Evolutionary conservation across 1,140 invertebrate species (phyloP), one percentile per base, ranked within the genome.

Genomic region (Whitmania pigra): DNA sequence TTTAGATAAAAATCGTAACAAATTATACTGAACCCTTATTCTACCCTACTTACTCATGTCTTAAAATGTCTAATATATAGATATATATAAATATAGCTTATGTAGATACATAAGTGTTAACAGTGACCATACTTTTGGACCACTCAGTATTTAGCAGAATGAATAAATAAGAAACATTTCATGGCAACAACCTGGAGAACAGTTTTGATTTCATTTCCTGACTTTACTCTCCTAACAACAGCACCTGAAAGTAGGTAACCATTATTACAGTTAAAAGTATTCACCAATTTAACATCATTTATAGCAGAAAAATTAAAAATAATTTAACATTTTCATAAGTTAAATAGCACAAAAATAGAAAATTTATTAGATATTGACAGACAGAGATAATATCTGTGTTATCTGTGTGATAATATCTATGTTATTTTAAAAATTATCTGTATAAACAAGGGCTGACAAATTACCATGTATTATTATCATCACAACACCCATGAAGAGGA

Each of bases 381-480:
- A 67, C 66, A 67, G 29, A n/a, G 11, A 20, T 31, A 17, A 63
- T 7, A 63, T 49, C 15, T 5, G 13, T 49, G 0, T 49, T 49
- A 49, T 49, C 9, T 49, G n/a, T 67, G 31, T 29, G 5, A 29
- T 31, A 17, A 63, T 7, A 63, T 49, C 15, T 5, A 49, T 49
- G 0, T 49, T 49, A 49, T 49, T 17, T 49, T 49, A 1, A 11
- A 15, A 49, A 49, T 15, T 49, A 17, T 17, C 13, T 11, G 9
- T 17, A 11, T 1, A 49, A 49, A 60, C 27, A 36, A 68, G 15
- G 72, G 71, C 31, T 36, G 31, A 36, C 6, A 36, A 36, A 36
- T 77, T 76, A 84, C 83, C 95, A 86, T 99, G 96, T 66, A 98
- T 86, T 54, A 91, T 74, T 31, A 93, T 89, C 96, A 99, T 99